Percentiles rank a stretch among this genome's conserved stretches.
phyloP scores from a whole-genome alignment of 2,113 vertebrate genomes.

The Mastomys coucha region DNA sequence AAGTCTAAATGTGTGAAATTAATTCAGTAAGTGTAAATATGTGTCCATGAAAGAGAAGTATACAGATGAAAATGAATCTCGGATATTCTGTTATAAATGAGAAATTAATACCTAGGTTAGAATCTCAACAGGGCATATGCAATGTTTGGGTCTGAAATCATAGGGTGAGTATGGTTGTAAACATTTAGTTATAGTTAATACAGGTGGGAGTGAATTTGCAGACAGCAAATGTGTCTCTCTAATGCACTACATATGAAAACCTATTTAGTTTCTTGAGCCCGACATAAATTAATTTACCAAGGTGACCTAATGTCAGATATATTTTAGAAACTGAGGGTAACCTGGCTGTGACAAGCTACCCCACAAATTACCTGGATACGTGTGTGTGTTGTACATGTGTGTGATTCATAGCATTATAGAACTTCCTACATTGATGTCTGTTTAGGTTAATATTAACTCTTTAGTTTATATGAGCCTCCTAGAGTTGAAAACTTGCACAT shows the following conservation, averaged over 20 bases:
- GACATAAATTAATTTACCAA: constrained; percentile 73
- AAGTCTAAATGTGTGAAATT: constrained; percentile 86
- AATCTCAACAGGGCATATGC: not conserved
- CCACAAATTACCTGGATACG: constrained; percentile 54
- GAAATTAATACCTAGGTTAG: not conserved
- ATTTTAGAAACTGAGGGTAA: constrained; percentile 75
- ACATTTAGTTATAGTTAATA: not conserved
- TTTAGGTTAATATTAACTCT: constrained; percentile 3
- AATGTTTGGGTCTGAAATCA: not conserved
- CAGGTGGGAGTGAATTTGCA: not conserved
- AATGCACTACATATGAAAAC: constrained; percentile 46
- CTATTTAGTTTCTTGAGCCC: constrained; percentile 39
- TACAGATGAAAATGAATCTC: constrained; percentile 9
- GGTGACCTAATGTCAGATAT: constrained; percentile 69
- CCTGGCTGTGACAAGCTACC: constrained; percentile 69
- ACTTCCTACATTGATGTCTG: not conserved
- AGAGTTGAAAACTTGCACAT: constrained; percentile 29
- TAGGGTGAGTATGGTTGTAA: too few species aligned
- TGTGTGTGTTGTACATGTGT: not conserved
- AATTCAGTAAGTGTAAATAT: constrained; percentile 82
- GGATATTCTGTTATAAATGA: constrained; percentile 43
- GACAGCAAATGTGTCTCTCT: not conserved
- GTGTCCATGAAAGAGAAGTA: constrained; percentile 71
- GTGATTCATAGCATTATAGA: not conserved
- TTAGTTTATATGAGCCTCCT: not conserved